These are phyloP conservation scores for Drosophila bipectinata DNA, from an alignment of 1,140 invertebrate genomes.

Conservation along the genomic window DNA sequence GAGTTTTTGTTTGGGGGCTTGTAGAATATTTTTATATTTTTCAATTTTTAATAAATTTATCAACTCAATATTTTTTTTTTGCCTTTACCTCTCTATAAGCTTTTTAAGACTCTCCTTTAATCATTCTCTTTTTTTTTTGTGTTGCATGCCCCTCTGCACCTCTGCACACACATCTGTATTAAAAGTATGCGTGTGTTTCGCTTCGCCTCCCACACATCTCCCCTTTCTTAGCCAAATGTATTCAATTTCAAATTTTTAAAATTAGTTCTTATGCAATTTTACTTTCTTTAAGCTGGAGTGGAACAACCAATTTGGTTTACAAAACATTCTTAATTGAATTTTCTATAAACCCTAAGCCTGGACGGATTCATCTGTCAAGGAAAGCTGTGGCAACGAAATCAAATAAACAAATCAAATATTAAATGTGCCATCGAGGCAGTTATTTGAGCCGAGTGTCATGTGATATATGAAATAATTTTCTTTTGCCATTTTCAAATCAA, in stretches of 20 bases:
- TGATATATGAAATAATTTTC: slow-evolving; percentile 42
- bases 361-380: slow-evolving; percentile 13
- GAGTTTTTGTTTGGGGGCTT: background rate
- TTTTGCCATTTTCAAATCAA: slow-evolving; percentile 27
- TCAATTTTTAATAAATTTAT: background rate
- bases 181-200: background rate
- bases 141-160: slow-evolving; percentile 57
- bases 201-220: background rate
- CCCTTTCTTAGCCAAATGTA: background rate
- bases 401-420: slow-evolving; percentile 57
- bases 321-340: slow-evolving; percentile 59
- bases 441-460: slow-evolving; percentile 19
- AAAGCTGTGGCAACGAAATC: slow-evolving; percentile 32
- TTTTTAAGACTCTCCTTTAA: background rate
- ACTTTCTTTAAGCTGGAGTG: slow-evolving; percentile 10
- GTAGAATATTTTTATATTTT: too few species aligned
- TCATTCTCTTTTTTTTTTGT: slow-evolving; percentile 7
- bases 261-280: slow-evolving; percentile 18
- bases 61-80: slow-evolving; percentile 14
- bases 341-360: slow-evolving; percentile 15
- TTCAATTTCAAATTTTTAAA: slow-evolving; percentile 30
- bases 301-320: slow-evolving; percentile 44
- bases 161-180: slow-evolving; percentile 36
- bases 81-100: background rate
- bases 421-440: slow-evolving; percentile 44